These are phyloP conservation scores for Bucorvus abyssinicus DNA, from an alignment of 2,797 vertebrate species.

Conservation along the genomic window DNA sequence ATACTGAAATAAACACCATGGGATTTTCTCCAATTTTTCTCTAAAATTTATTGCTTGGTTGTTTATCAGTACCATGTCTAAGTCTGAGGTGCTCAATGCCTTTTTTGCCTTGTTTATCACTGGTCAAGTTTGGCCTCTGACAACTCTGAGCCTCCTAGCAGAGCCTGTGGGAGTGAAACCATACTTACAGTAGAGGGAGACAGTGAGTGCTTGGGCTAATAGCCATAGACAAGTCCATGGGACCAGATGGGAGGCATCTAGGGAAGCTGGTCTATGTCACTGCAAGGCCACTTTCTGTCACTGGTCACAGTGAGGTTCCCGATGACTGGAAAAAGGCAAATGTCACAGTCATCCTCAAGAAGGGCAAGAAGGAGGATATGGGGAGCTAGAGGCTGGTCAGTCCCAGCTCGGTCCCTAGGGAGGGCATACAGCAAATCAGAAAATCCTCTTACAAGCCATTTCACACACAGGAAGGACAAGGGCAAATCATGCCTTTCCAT, in stretches of 20 bases:
- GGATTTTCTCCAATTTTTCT: neutral
- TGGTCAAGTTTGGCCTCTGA: neutral
- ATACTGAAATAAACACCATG: neutral
- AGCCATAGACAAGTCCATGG: neutral
- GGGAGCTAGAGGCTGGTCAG: neutral
- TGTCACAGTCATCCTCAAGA: neutral
- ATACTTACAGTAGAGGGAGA: neutral
- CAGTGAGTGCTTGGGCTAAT: neutral
- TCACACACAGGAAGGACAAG: neutral
- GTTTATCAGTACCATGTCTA: neutral
- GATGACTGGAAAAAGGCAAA: neutral
- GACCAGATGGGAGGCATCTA: neutral
- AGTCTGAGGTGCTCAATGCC: neutral
- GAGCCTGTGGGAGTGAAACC: neutral
- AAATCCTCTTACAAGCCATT: neutral
- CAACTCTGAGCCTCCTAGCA: neutral
- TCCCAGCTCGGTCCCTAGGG: neutral
- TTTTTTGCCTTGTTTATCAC: neutral
- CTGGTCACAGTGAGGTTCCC: neutral
- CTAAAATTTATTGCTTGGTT: neutral
- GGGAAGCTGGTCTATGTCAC: neutral
- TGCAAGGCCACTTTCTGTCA: neutral
- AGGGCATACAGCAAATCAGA: neutral
- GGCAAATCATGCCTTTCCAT: neutral
- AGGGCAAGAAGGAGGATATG: neutral